phyloP scores from a whole-genome alignment of 2,888 invertebrate species.

The Agrilus cyanescens region DNA sequence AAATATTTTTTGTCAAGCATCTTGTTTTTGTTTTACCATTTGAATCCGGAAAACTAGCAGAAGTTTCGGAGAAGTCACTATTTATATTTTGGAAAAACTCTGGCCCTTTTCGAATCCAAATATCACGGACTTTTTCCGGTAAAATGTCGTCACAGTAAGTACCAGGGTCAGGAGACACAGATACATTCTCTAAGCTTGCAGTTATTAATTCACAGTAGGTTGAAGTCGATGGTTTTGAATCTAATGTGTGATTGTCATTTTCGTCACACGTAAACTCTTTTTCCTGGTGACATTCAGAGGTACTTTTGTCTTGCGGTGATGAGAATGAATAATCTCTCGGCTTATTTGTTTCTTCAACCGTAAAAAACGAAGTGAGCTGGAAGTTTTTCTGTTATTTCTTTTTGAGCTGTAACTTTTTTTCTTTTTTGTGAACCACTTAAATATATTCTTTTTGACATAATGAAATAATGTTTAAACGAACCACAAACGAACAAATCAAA shows the following conservation, averaged over 20 bases:
- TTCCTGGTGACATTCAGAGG: constrained; percentile 6
- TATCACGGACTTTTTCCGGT: constrained; percentile 13
- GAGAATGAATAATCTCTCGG: constrained; percentile 4
- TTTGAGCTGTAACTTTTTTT: constrained; percentile 6
- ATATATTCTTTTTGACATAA: constrained; percentile 2
- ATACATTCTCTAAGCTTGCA: background rate
- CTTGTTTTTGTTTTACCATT: constrained; percentile 13
- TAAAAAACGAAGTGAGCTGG: constrained; percentile 10
- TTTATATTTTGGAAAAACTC: constrained; percentile 15
- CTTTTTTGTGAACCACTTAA: constrained; percentile 3
- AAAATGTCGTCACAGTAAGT: constrained; percentile 12
- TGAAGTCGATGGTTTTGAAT: constrained; percentile 6
- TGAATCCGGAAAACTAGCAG: constrained; percentile 10
- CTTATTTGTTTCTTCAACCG: constrained; percentile 1
- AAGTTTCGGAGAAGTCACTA: constrained; percentile 14
- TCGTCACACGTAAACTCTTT: no score
- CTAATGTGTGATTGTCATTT: constrained; percentile 6
- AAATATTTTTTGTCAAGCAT: constrained; percentile 10
- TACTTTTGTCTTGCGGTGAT: constrained; percentile 6
- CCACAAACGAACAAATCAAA: no score
- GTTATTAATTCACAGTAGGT: constrained; percentile 6
- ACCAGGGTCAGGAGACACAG: constrained; percentile 8
- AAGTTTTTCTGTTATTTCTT: constrained; percentile 10
- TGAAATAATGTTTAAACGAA: no score
- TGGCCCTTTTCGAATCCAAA: constrained; percentile 14